Evolutionary conservation across 2,888 invertebrate genomes (phyloP), one percentile per base, ranked within the genome.

Genomic region (Deilephila elpenor): DNA sequence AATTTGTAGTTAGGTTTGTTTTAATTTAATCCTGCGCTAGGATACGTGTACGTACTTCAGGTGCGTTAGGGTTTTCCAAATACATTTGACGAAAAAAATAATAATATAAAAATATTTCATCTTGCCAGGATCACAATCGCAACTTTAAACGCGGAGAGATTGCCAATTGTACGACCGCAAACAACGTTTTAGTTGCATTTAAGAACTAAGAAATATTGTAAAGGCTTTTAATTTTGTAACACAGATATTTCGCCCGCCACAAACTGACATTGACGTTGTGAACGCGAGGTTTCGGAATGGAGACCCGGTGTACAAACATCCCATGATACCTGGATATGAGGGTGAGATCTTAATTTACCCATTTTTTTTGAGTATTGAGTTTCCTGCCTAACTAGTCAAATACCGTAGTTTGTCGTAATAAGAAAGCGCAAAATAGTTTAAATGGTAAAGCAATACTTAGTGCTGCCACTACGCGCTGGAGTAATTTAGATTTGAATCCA

Each of bases 281-380:
- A 96, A 96, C 79, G 95, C 96, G 14, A 95, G 96, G 77, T 95
- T 95, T 78, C 92, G 95, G 72, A 95, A 96, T 84, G 96, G 96
- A 1, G 97, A 97, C 89, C 95, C 96, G 0, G 95, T 96, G 51
- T 97, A 96, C 87, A 95, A 95, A 75, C 96, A 97, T 89, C 97
- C 97, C 1, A 96, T 97, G 89, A 93, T 96, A 77, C 97, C 97
- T 25, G 97, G 97, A 59, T 97, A 97, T 85, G 96, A 96, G 90
- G 97, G 97, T 96, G 87, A 77, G 86, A 71, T 37, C 0, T 62
- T 53, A 5, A 44, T n/a, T n/a, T 17, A 56, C 5, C 5, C 19
- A 5, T 19, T 3, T 53, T 3, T 17, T 19, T n/a, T n/a, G 5
- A 25, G 25, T 25, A 25, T 25, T 25, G 25, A 25, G 11, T 53